Conservation (phyloP, 2,888 invertebrate genomes). For the Neoaliturus tenellus region DNA sequence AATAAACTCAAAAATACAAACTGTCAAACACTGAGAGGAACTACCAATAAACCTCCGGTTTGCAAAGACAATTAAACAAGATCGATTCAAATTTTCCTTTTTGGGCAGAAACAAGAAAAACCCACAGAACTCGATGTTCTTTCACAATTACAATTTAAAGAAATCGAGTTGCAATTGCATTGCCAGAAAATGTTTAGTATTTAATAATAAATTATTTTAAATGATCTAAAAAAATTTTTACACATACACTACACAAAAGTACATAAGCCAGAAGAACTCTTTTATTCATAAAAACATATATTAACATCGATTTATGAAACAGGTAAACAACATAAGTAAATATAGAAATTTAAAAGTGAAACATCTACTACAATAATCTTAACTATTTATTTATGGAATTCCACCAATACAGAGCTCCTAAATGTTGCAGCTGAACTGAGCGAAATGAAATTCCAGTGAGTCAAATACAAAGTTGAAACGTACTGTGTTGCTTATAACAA, state of each 20-base stretch:
- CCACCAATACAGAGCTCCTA: neutral
- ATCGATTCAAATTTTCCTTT: neutral
- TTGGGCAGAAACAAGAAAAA: neutral
- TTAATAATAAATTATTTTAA: neutral
- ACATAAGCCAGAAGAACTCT: slow-evolving; percentile 11
- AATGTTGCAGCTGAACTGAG: neutral
- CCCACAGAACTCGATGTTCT: neutral
- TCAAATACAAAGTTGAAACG: no score
- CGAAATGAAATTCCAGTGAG: no score
- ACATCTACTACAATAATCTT: slow-evolving; percentile 21
- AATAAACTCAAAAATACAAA: neutral
- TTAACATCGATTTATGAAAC: neutral
- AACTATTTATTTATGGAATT: neutral
- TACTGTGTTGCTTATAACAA: no score
- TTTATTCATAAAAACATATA: slow-evolving; percentile 2
- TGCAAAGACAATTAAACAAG: neutral
- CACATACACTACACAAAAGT: neutral
- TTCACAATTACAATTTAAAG: neutral
- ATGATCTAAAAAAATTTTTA: neutral
- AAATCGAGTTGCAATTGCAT: neutral
- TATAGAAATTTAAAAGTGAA: neutral
- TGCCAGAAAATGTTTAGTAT: neutral
- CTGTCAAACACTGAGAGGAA: neutral
- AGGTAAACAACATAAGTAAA: neutral
- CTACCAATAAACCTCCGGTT: no score